A percentile compares a stretch with the other conserved stretches of the same genome.
phyloP scores from a whole-genome alignment of 2,113 vertebrate species.

The Charina bottae region DNA sequence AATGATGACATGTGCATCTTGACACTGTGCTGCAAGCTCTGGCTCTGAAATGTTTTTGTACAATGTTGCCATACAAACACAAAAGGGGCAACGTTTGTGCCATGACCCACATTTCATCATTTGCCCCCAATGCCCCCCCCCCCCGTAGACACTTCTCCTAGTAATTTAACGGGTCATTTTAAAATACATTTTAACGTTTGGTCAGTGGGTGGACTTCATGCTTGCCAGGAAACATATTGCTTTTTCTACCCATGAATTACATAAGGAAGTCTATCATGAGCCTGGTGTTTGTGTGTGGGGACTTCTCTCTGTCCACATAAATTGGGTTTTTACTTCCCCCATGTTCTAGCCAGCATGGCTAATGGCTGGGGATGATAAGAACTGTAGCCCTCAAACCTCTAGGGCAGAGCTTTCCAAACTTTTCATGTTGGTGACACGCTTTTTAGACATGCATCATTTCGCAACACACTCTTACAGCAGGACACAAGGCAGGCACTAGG shows the following conservation, averaged over 20 bases:
- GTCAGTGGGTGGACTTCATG: not conserved
- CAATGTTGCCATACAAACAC: not conserved
- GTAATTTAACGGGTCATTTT: not conserved
- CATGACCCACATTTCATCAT: not conserved
- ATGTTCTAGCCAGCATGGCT: not conserved
- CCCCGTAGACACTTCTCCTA: not conserved
- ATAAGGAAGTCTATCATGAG: not conserved
- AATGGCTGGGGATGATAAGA: too few species aligned
- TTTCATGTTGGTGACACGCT: too few species aligned
- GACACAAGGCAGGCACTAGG: too few species aligned
- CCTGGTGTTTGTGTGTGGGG: not conserved
- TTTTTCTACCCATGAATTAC: not conserved
- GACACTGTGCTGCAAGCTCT: not conserved
- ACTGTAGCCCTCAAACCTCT: not conserved
- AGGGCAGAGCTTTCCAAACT: too few species aligned
- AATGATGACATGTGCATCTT: not conserved
- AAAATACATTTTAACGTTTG: not conserved
- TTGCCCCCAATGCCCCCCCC: not conserved
- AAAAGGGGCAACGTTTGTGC: not conserved
- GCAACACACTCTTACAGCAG: too few species aligned
- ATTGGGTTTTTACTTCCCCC: not conserved
- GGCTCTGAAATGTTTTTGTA: not conserved
- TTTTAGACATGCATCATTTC: too few species aligned
- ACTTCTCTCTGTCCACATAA: not conserved
- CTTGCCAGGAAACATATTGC: not conserved